phyloP scores from a whole-genome alignment of 2,113 vertebrate genomes.

The Cranoglanis bouderius region DNA sequence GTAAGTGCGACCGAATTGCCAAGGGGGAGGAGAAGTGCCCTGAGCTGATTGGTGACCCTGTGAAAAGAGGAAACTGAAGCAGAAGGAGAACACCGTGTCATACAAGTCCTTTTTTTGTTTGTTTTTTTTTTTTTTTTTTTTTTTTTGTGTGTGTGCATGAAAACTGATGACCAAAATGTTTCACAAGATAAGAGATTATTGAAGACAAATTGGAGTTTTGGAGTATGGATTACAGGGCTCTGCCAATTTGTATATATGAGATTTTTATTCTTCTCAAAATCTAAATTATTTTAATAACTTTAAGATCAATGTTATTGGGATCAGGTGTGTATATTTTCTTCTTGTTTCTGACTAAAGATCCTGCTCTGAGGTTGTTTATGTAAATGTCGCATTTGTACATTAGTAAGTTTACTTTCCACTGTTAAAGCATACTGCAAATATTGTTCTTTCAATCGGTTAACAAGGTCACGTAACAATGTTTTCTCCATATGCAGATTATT shows the following conservation, averaged over 20 bases:
- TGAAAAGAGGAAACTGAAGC: slow-evolving; percentile 79
- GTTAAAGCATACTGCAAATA: slow-evolving; percentile 66
- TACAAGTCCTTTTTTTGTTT: slow-evolving; percentile 17
- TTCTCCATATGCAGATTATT: neutral
- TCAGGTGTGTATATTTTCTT: slow-evolving; percentile 75
- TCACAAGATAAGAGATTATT: slow-evolving; percentile 60
- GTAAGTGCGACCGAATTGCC: slow-evolving; percentile 86
- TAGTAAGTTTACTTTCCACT: slow-evolving; percentile 61
- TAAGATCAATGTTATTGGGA: slow-evolving; percentile 65
- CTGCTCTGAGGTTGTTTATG: slow-evolving; percentile 59
- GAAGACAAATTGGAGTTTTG: slow-evolving; percentile 61
- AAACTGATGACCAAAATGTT: slow-evolving; percentile 76
- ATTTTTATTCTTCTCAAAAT: slow-evolving; percentile 92
- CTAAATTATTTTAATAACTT: slow-evolving; percentile 91
- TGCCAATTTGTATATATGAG: slow-evolving; percentile 82
- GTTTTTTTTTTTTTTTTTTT: neutral
- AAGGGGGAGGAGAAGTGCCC: slow-evolving; percentile 85
- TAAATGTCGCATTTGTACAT: slow-evolving; percentile 71
- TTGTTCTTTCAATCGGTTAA: slow-evolving; percentile 59
- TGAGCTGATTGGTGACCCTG: slow-evolving; percentile 84
- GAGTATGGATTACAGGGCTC: slow-evolving; percentile 67
- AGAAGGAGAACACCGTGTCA: slow-evolving; percentile 29
- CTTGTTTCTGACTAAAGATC: slow-evolving; percentile 50
- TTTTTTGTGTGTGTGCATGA: slow-evolving; percentile 57
- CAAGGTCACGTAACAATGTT: slow-evolving; percentile 45